Percentiles rank a stretch among this genome's conserved stretches.
Evolutionary conservation across 2,113 vertebrate genomes (phyloP).

Genomic region (Benitochromis conjunctus): DNA sequence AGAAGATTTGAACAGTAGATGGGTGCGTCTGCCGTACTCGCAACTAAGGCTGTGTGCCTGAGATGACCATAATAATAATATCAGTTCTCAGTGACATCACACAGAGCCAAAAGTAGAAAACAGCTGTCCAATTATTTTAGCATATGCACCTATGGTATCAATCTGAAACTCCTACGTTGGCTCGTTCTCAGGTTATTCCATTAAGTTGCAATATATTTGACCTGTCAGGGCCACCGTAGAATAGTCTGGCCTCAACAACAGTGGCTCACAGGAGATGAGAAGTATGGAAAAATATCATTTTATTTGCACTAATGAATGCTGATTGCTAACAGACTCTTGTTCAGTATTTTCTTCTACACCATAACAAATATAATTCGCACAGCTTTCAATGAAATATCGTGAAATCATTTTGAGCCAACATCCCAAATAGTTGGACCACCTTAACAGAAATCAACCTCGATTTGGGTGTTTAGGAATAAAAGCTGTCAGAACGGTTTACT

Average conservation of each 20-base stretch:
- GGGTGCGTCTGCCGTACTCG: neutral
- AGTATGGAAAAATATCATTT: neutral
- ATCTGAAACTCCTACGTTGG: neutral
- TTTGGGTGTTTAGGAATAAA: neutral
- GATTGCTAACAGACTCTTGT: neutral
- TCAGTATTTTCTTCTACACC: neutral
- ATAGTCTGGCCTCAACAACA: neutral
- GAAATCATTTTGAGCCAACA: neutral
- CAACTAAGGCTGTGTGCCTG: neutral
- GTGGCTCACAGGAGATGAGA: neutral
- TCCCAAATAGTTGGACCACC: neutral
- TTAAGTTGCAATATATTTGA: neutral
- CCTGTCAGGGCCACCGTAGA: neutral
- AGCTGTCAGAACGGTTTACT: neutral
- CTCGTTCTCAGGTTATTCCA: neutral
- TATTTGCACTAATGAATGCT: neutral
- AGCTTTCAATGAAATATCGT: neutral
- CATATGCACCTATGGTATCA: neutral
- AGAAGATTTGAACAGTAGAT: neutral
- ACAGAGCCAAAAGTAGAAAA: neutral
- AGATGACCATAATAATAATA: neutral
- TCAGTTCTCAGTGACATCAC: neutral
- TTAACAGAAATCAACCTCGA: neutral
- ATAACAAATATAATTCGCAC: neutral
- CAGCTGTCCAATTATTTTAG: neutral